Conservation (phyloP, 2,797 vertebrate genomes). For the Lagodon rhomboides region DNA sequence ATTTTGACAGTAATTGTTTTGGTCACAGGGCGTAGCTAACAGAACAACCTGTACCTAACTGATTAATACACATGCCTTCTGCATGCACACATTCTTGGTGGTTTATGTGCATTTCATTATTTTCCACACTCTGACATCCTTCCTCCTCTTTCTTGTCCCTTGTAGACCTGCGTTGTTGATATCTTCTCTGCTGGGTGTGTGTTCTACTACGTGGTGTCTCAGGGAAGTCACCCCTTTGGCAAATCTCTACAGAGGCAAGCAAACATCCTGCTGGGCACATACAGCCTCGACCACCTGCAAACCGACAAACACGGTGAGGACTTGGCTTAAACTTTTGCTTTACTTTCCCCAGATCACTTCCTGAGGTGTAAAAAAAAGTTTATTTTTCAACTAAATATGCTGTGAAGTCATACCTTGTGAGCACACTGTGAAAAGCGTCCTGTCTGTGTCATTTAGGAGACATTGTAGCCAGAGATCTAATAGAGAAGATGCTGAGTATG, state of each 20-base stretch:
- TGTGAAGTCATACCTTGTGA: not conserved
- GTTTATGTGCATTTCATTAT: not conserved
- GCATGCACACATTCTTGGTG: not conserved
- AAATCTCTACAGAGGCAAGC: constrained; percentile 97
- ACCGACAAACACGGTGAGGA: constrained; percentile 90
- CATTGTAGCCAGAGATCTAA: constrained; percentile 91
- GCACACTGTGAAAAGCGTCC: not conserved
- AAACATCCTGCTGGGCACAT: constrained; percentile 94
- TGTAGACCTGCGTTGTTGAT: constrained; percentile 95
- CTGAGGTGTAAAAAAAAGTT: not conserved
- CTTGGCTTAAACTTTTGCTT: not conserved
- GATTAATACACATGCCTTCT: not conserved
- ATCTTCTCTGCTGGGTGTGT: constrained; percentile 98
- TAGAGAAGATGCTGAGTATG: constrained; percentile 94
- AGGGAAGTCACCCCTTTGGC: constrained; percentile 95
- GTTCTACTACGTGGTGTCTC: constrained; percentile 95
- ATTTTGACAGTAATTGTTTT: not conserved
- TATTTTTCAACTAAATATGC: not conserved
- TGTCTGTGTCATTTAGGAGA: constrained; percentile 84
- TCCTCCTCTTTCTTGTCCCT: constrained; percentile 10
- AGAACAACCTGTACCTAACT: not conserved
- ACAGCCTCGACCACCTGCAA: constrained; percentile 89
- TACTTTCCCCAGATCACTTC: not conserved
- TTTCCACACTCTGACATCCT: not conserved
- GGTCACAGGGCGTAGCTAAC: not conserved